phyloP scores from a whole-genome alignment of 1,140 invertebrate genomes.

The Ladona fulva region DNA sequence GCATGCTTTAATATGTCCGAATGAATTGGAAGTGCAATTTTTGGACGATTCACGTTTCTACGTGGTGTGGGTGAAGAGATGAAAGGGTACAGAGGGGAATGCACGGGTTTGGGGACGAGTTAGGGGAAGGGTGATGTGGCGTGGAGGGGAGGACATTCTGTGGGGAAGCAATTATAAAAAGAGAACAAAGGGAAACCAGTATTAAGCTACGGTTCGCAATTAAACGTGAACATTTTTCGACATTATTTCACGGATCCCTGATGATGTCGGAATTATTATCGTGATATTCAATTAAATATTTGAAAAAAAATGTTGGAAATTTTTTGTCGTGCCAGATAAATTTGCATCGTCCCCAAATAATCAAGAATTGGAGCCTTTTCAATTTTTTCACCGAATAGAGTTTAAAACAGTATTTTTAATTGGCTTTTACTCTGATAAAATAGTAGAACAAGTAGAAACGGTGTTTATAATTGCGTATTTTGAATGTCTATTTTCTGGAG shows the following conservation, averaged over 20 bases:
- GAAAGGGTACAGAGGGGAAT: neutral
- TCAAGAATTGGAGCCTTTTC: too few species aligned
- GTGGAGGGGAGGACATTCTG: neutral
- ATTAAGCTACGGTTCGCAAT: neutral
- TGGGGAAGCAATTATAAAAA: neutral
- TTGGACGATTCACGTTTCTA: neutral
- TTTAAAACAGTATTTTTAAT: too few species aligned
- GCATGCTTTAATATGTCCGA: conserved; percentile 1
- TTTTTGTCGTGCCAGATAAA: neutral
- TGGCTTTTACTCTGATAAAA: too few species aligned
- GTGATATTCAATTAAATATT: too few species aligned
- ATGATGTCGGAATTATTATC: neutral
- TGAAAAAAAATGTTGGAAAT: neutral
- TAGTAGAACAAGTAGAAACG: too few species aligned
- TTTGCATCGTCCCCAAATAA: too few species aligned
- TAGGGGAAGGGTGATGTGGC: neutral
- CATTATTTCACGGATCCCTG: neutral
- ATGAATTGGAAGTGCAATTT: conserved; percentile 7
- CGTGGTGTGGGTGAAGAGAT: neutral
- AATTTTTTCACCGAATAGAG: too few species aligned
- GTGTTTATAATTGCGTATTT: too few species aligned
- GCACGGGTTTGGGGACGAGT: neutral
- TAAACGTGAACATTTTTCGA: conserved; percentile 2
- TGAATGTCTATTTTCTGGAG: too few species aligned
- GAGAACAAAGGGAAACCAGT: neutral